Base-by-base conservation (phyloP, 2,888 invertebrate species). In the Invenusta paracnida region DNA sequence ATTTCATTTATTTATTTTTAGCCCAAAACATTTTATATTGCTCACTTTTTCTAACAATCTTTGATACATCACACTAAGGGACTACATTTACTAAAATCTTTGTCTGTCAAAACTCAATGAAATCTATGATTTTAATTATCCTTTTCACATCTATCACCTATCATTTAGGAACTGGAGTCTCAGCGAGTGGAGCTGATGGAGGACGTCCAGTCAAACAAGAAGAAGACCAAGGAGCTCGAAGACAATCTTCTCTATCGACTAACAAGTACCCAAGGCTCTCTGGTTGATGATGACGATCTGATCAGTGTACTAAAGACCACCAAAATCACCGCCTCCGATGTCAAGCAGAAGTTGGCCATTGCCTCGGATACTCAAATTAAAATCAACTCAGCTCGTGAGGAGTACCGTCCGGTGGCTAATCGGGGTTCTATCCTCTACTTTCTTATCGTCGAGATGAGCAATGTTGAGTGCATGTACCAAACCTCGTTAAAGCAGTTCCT, bases 391-490 rank as follows among this genome's bases (percentile, higher is more conserved):
- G 97, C 97, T 0, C 93, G 98, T 86, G 97, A 98, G 92, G 97
- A 98, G 91, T 98, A 96, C 91, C 93, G 97, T 88, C 96, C 97
- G 0, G 97, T 98, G 0, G 97, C 98, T 0, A 95, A 95, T 0
- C 93, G 97, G 88, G 97, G 97, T 23, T 96, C 96, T 0, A 96
- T 97, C 86, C 92, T 98, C 0, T 98, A 98, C 90, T 98, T 98
- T 91, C 93, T 98, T 67, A 97, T 98, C 87, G 97, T 97, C 0
- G 97, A 98, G 92, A 97, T 98, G 97, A 96, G 96, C 89, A 95
- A 96, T 90, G 97, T 98, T 0, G 97, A 97, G 90, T 93, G 94
- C 11, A 98, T 98, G 98, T 98, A 98, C 90, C 98, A 98, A 91
- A 97, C 97, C 89, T 96, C 97, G 0, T 92, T 98, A 83, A 96